Percentiles rank a stretch among this genome's conserved stretches.
Evolutionary conservation across 2,797 vertebrate genomes (phyloP).

Genomic region (Thamnophis elegans): DNA sequence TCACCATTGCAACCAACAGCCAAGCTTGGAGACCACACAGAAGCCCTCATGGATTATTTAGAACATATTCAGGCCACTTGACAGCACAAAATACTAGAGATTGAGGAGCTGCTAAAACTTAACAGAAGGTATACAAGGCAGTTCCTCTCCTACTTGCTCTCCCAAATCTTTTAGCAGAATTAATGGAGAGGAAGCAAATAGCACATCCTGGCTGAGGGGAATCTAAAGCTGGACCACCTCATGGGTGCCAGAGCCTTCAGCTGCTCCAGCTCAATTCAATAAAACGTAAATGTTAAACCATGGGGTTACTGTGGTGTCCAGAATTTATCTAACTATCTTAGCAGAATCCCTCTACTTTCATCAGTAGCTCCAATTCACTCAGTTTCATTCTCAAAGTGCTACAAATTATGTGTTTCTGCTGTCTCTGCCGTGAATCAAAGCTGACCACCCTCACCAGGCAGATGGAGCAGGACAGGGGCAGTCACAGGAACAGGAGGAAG

Average conservation of each 20-base stretch:
- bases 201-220: background rate
- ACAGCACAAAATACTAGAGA: background rate
- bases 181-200: background rate
- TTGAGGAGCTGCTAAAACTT: background rate
- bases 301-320: background rate
- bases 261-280: background rate
- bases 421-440: background rate
- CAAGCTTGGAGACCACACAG: background rate
- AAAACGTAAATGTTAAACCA: background rate
- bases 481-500: background rate
- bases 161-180: background rate
- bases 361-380: background rate
- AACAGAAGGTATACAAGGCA: background rate
- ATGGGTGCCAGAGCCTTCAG: background rate
- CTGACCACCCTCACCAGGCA: background rate
- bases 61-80: background rate
- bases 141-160: background rate
- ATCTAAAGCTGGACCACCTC: background rate
- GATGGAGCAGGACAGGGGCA: background rate
- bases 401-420: background rate
- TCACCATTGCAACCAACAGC: background rate
- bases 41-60: background rate
- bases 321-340: background rate
- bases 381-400: background rate
- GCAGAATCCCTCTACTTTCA: background rate